Percentiles rank a stretch among this genome's conserved stretches.
phyloP scores from a whole-genome alignment of 2,797 vertebrate species.

The Peromyscus nudipes region DNA sequence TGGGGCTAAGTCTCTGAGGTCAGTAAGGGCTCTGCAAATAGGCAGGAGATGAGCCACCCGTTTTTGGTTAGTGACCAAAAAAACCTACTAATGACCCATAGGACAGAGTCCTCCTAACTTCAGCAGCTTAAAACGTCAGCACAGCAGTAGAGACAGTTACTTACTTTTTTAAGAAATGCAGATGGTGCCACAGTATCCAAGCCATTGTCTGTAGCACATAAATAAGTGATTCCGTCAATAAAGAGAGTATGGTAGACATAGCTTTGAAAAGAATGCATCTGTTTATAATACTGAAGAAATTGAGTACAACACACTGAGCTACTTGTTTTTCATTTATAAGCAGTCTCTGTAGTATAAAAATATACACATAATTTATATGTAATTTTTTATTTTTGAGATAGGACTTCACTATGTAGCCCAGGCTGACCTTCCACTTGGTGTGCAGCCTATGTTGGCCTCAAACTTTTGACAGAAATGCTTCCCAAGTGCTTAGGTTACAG shows the following conservation, averaged over 20 bases:
- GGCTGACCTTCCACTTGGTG: not conserved
- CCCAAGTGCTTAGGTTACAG: not conserved
- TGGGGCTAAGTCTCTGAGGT: not conserved
- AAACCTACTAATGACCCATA: not conserved
- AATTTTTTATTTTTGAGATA: not conserved
- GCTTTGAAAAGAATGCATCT: constrained; percentile 78
- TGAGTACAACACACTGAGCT: not conserved
- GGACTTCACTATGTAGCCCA: not conserved
- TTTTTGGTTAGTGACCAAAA: constrained; percentile 13
- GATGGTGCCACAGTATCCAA: constrained; percentile 67
- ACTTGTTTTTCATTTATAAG: constrained; percentile 55
- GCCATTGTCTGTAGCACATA: constrained; percentile 79
- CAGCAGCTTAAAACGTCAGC: constrained; percentile 24
- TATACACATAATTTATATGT: constrained; percentile 38
- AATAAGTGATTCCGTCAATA: constrained; percentile 78
- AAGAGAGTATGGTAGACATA: constrained; percentile 79
- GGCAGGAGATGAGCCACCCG: not conserved
- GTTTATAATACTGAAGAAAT: constrained; percentile 70
- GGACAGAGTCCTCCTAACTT: constrained; percentile 29
- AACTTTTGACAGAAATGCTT: not conserved
- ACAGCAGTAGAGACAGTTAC: constrained; percentile 51
- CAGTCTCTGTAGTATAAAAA: not conserved
- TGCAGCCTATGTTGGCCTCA: not conserved
- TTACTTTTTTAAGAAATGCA: constrained; percentile 81
- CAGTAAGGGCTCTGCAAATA: not conserved